Base-by-base conservation (phyloP, 2,113 vertebrate genomes). In the Platichthys flesus region DNA sequence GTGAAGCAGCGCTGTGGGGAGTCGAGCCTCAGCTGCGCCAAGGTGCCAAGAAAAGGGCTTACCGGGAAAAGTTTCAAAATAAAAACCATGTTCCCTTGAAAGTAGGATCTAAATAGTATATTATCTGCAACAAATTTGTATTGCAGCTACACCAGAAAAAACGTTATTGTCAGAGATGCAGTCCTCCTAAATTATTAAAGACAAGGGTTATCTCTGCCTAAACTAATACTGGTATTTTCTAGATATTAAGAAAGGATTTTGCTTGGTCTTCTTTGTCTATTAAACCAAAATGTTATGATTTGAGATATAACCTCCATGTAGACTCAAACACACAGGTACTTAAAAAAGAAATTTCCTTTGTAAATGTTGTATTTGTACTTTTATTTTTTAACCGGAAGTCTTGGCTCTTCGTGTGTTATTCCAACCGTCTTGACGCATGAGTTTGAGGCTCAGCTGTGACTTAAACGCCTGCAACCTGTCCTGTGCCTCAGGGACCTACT, bases 381-480 rank as follows among this genome's bases (percentile, higher is more conserved):
- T 1, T 2, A 0, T 59, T 14, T 59, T 45, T 58, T 23, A 0
- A 37, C 71, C 42, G 59, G 81, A 86, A 61, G 57, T 56, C 0
- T 13, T 10, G 1, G 12, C 3, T 68, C 0, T 35, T 1, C 49
- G 31, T 47, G 5, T 0, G 2, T 15, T 16, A 51, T 16, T 51
- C 47, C 47, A 51, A 18, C 18, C 3, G 47, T 1, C 31, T 72
- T 73, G 12, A 67, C 1, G 7, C 26, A 51, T 56, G 16, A 26
- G 55, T 45, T 67, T 68, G 28, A 70, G 79, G 65, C 78, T 84
- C 85, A 83, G 81, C 78, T 91, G 61, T 52, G 73, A 83, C n/a
- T 70, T 67, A 35, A 24, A 79, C 20, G 51, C 81, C 84, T 60
- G 49, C 59, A 85, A 79, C 77, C 72, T 71, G 62, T 49, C 54